Evolutionary conservation across 2,113 vertebrate species (phyloP).

Genomic region (Entomyzon cyanotis): DNA sequence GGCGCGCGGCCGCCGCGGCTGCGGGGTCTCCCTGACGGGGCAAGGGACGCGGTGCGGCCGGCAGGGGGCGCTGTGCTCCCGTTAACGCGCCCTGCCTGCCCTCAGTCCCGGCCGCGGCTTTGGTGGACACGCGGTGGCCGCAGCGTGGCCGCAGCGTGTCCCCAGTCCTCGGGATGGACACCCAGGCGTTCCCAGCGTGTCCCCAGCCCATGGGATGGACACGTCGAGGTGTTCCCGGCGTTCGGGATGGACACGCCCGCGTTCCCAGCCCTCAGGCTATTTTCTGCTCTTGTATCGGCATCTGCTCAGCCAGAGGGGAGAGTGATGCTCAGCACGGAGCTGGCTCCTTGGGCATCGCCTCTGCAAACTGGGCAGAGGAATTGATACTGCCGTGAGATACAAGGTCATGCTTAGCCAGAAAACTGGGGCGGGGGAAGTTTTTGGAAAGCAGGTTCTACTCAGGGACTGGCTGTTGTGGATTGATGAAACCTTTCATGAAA

Average conservation of each 20-base stretch:
- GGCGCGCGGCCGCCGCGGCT: background rate
- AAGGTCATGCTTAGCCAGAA: background rate
- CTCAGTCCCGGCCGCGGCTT: fast-evolving
- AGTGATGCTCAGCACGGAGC: background rate
- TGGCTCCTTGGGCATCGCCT: background rate
- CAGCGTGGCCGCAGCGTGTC: too few relatives aligned
- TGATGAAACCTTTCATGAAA: background rate
- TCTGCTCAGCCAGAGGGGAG: background rate
- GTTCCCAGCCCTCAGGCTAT: too few relatives aligned
- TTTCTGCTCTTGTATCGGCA: background rate
- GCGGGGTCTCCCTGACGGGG: background rate
- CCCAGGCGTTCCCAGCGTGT: too few relatives aligned
- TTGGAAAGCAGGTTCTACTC: background rate
- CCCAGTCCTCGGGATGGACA: too few relatives aligned
- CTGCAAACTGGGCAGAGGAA: background rate
- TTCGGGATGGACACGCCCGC: too few relatives aligned
- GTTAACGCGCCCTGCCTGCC: fast-evolving
- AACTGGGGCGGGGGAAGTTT: background rate
- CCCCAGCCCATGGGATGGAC: too few relatives aligned
- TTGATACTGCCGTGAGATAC: background rate
- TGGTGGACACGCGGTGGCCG: background rate
- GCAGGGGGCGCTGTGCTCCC: background rate
- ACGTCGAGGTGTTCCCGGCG: too few relatives aligned
- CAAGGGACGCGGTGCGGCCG: background rate
- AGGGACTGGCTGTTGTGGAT: background rate